Base-by-base conservation (phyloP, 1,140 invertebrate species). In the Calycopis cecrops region DNA sequence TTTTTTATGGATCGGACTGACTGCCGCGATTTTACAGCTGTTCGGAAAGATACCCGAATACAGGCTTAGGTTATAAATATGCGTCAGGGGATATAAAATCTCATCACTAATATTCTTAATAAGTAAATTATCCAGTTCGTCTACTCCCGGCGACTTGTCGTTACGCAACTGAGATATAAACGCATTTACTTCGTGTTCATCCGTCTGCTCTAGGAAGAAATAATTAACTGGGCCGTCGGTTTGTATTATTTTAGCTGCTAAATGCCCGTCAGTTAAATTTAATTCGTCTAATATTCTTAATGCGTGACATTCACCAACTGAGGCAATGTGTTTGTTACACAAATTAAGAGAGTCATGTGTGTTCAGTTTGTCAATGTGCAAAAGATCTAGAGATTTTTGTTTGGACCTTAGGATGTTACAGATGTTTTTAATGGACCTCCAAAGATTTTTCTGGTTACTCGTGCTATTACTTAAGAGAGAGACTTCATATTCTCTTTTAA, bases 41-140 rank as follows among this genome's bases (percentile, higher is more conserved):
- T 48, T 4, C 0, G 57, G 57, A 33, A 59, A 59, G 33, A 42
- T 59, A 14, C 57, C 57, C 3, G 21, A 10, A 18, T 35, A 42
- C 1, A 59, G 33, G 18, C 57, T 59, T 11, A 28, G 35, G 34
- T 59, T 59, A 21, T 49, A 59, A 11, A 59, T 50, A 4, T 16
- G 28, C 10, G 52, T 48, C 33, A 59, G 49, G 10, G 52, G 57
- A 4, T n/a, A 1, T 1, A 53, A 4, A 14, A 59, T 54, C 12
- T 37, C 37, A 34, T 28, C n/a, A 3, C 48, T 1, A 34, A 49
- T 49, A 12, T n/a, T 9, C 12, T 49, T 34, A n/a, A 49, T 34
- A 9, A 49, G 11, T n/a, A 6, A n/a, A 28, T 49, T 49, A 11
- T 49, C n/a, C 1, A 52, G 35, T 17, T 21, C 50, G 17, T 52